Evolutionary conservation across 2,797 vertebrate genomes (phyloP).

Genomic region (Coregonus sp.): DNA sequence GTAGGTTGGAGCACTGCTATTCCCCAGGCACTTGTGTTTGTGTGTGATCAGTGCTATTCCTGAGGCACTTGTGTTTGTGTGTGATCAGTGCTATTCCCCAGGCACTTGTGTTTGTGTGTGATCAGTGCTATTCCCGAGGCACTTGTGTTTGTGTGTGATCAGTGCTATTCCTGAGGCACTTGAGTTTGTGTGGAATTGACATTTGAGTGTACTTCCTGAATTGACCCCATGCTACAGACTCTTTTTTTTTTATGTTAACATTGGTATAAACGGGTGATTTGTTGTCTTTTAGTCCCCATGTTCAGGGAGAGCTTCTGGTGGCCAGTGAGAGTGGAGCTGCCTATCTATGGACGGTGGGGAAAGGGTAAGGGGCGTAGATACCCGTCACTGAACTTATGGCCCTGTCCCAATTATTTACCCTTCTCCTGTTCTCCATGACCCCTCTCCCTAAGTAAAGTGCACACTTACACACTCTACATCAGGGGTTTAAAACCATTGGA

Average conservation of each 20-base stretch:
- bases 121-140: too few species aligned
- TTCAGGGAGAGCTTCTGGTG: conserved; percentile 83
- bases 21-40: neutral
- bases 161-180: too few species aligned
- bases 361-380: conserved; percentile 72
- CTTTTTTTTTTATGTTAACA: neutral
- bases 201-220: too few species aligned
- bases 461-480: neutral
- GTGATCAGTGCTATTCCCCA: too few species aligned
- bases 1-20: conserved; percentile 55
- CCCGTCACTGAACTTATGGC: neutral
- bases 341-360: conserved; percentile 83
- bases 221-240: too few species aligned
- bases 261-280: neutral
- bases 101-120: too few species aligned
- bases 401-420: neutral
- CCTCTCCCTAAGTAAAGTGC: neutral
- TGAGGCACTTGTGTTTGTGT: neutral
- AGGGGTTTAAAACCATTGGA: neutral
- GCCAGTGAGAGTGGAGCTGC: conserved; percentile 78
- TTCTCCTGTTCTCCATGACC: neutral
- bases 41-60: neutral
- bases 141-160: too few species aligned
- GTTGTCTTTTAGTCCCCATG: conserved; percentile 80
- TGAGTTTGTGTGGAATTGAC: too few species aligned